phyloP scores from a whole-genome alignment of 35 echinoderm and acorn worm genomes.

The Lytechinus variegatus region DNA sequence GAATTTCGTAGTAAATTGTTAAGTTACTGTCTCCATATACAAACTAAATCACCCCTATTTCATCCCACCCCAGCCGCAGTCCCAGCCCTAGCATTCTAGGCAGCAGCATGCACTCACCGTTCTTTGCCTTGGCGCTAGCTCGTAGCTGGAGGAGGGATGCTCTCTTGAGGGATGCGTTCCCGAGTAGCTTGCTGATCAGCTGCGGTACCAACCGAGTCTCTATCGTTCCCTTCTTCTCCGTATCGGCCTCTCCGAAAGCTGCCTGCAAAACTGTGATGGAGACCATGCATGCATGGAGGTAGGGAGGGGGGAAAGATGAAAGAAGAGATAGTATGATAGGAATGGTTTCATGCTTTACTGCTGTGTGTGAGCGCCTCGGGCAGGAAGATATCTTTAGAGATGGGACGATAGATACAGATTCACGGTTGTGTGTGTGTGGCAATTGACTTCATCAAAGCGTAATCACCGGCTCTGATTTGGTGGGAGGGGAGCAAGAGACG shows the following conservation, averaged over 20 bases:
- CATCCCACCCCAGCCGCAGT: not conserved
- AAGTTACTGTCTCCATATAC: no score
- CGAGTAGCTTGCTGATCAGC: slow-evolving; percentile 61
- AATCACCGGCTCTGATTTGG: not conserved
- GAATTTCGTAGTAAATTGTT: no score
- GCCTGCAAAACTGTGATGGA: slow-evolving; percentile 55
- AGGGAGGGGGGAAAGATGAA: not conserved
- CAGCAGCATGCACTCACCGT: slow-evolving; percentile 53
- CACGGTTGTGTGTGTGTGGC: not conserved
- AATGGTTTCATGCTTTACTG: not conserved
- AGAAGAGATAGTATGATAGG: not conserved
- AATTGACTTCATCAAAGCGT: not conserved
- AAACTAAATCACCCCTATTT: not conserved
- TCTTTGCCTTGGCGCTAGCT: slow-evolving; percentile 50
- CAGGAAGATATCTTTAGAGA: not conserved
- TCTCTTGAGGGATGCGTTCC: slow-evolving; percentile 38
- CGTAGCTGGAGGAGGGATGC: slow-evolving; percentile 23
- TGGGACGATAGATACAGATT: not conserved
- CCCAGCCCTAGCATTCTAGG: not conserved
- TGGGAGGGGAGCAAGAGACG: not conserved
- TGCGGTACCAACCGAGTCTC: slow-evolving; percentile 62
- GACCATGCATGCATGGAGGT: not conserved
- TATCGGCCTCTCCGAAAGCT: slow-evolving; percentile 65
- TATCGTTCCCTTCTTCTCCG: slow-evolving; percentile 60
- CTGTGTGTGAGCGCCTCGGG: not conserved